Evolutionary conservation across 30 jellyfish, hydroid and myxozoan species (phyloP), one percentile per base, ranked within the genome.

Genomic region (Mastigias papua): DNA sequence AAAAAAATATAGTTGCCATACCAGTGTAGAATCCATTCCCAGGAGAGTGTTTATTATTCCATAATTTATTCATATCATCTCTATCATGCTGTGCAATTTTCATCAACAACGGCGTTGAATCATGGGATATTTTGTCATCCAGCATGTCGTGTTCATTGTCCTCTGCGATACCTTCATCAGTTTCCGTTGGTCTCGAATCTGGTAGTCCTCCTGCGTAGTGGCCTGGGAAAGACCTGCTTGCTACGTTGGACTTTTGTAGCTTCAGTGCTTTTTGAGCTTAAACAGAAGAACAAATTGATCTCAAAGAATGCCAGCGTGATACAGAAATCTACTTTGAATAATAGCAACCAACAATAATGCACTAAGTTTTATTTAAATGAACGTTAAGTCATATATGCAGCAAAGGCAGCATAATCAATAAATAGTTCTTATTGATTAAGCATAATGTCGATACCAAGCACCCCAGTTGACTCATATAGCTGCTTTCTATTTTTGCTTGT

Each of bases 11-110:
- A 17, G 30, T 3, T 57, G 30, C 69, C 69, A 19, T 71, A 75
- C 97, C 97, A 1, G 95, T 78, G 89, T 93, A 93, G 61, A 75
- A 93, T 8, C 98, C 98, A 71, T 93, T 93, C 26, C 98, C 98
- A 2, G 98, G 95, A 1, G 97, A 85, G 57, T 93, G 98, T 54
- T 73, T 69, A 51, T 93, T 93, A 70, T 69, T 82, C 98, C 98
- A 93, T 25, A 48, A 76, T 77, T 93, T 93, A 50, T 93, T 92
- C 91, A 80, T 33, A 50, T 81, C 94, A 23, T 81, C 91, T 48
- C 98, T 63, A 64, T 93, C 98, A n/a, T 88, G 97, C 81, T 86
- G 88, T 26, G 97, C 97, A 30, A 93, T 88, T 46, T 82, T 93
- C 98, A 93, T 93, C 10, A 93, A 28, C n/a, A 76, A 54, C 11